These are phyloP conservation scores for Dichetophora obliterata DNA, from an alignment of 2,888 invertebrate species.

Conservation along the genomic window DNA sequence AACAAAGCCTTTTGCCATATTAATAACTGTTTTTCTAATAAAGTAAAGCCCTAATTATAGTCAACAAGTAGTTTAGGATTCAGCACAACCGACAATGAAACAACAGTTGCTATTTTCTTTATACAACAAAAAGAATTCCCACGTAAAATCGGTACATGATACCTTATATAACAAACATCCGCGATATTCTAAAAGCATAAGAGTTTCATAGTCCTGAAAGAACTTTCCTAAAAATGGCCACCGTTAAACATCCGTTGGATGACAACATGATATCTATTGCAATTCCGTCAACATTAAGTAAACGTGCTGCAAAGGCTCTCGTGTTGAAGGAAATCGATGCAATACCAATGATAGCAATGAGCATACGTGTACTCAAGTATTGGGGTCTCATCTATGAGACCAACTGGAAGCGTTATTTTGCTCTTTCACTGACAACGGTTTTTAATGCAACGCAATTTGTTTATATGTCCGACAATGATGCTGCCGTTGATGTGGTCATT, in stretches of 20 bases:
- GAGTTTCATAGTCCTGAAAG: neutral
- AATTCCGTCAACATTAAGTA: constrained; percentile 9
- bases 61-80: no score
- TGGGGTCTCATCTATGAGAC: constrained; percentile 46
- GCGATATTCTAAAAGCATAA: neutral
- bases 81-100: no score
- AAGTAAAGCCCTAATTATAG: no score
- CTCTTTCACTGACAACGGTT: constrained; percentile 51
- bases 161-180: neutral
- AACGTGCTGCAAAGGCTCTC: neutral
- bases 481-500: constrained; percentile 55
- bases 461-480: constrained; percentile 56
- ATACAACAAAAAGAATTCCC: no score
- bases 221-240: neutral
- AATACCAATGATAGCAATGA: constrained; percentile 47
- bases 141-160: no score
- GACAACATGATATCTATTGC: constrained; percentile 24
- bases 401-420: constrained; percentile 61
- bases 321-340: constrained; percentile 16
- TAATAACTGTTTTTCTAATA: no score
- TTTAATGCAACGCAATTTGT: constrained; percentile 56
- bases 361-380: constrained; percentile 45
- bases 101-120: no score
- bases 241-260: constrained; percentile 23
- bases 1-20: no score